A percentile compares a stretch with the other conserved stretches of the same genome.
Conservation (phyloP, 2,888 invertebrate genomes). For the Cordilura impudica region DNA sequence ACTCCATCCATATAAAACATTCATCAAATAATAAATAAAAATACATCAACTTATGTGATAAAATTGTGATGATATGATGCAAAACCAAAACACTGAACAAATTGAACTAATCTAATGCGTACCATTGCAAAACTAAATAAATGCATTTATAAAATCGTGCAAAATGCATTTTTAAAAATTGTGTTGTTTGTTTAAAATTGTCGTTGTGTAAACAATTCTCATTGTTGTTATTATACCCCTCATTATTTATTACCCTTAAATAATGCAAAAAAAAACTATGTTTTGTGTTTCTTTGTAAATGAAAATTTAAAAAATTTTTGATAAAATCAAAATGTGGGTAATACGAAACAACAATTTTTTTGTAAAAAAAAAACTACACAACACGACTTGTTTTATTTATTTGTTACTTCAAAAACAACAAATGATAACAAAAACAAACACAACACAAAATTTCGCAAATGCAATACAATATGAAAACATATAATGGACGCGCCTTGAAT, state of each 20-base stretch:
- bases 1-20: constrained; percentile 36
- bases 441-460: constrained; percentile 45
- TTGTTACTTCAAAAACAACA: constrained; percentile 47
- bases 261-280: constrained; percentile 25
- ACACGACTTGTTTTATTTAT: constrained; percentile 38
- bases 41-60: constrained; percentile 49
- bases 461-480: constrained; percentile 25
- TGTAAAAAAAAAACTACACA: constrained; percentile 28
- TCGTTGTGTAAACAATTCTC: constrained; percentile 46
- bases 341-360: constrained; percentile 36
- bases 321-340: constrained; percentile 8
- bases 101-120: constrained; percentile 12
- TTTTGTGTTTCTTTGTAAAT: constrained; percentile 17
- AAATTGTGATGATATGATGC: constrained; percentile 47
- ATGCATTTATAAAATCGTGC: constrained; percentile 5
- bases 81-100: neutral
- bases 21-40: constrained; percentile 7
- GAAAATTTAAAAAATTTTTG: constrained; percentile 3
- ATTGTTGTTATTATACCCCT: constrained; percentile 48
- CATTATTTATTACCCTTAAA: neutral
- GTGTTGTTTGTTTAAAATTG: constrained; percentile 50
- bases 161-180: constrained; percentile 16
- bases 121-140: constrained; percentile 7
- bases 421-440: constrained; percentile 45
- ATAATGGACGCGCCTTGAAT: constrained; percentile 39